Evolutionary conservation across 2,113 vertebrate species (phyloP).

Genomic region (Chloroceryle aenea): DNA sequence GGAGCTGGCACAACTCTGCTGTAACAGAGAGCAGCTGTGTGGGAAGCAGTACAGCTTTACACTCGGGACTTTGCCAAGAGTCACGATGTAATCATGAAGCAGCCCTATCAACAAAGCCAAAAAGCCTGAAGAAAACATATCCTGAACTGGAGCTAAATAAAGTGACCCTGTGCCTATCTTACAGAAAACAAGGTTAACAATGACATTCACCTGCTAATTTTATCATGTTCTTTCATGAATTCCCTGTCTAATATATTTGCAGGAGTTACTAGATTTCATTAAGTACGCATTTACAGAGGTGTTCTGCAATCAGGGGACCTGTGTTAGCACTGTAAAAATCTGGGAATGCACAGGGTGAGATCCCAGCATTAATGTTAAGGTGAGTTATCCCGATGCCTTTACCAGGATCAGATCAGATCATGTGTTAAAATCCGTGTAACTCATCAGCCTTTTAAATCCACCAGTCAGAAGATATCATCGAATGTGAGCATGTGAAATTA

Average conservation of each 20-base stretch:
- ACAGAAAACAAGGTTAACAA: background rate
- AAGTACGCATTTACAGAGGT: background rate
- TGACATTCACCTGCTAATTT: background rate
- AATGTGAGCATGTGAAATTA: background rate
- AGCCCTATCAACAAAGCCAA: background rate
- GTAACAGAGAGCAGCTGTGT: accelerated
- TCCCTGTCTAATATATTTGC: background rate
- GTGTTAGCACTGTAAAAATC: background rate
- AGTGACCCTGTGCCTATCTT: accelerated
- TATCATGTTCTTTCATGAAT: background rate
- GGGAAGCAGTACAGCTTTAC: background rate
- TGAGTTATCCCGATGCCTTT: background rate
- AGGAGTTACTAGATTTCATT: background rate
- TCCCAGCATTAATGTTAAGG: background rate
- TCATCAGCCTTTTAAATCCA: background rate
- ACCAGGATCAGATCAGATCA: background rate
- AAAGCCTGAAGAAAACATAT: background rate
- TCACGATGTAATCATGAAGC: accelerated
- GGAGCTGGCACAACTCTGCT: background rate
- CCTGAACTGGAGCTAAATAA: background rate
- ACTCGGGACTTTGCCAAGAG: background rate
- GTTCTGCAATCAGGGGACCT: background rate
- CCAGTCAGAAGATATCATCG: background rate
- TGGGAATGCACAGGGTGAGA: background rate
- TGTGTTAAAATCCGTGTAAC: background rate